These are phyloP conservation scores for Chelon labrosus DNA, from an alignment of 2,797 vertebrate species.

Conservation along the genomic window DNA sequence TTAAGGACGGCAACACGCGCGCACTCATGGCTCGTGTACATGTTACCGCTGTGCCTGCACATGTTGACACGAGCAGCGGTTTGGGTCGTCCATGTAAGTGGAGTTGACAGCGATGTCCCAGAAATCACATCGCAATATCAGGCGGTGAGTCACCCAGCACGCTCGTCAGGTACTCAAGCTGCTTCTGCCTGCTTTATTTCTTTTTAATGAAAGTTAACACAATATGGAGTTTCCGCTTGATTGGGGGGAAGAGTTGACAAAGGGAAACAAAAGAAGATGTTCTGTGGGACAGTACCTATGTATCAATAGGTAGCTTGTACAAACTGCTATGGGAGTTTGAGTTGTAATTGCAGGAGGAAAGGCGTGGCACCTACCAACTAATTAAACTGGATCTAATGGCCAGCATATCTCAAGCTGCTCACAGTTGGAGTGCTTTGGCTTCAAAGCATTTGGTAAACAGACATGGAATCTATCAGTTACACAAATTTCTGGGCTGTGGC, in stretches of 20 bases:
- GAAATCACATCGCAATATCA: neutral
- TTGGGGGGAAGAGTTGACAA: constrained; percentile 26
- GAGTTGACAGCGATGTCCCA: constrained; percentile 5
- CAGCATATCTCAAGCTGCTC: constrained; percentile 20
- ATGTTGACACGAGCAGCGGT: constrained; percentile 8
- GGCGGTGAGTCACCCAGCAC: constrained; percentile 15
- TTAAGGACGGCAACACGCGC: constrained; percentile 23
- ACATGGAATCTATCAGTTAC: neutral
- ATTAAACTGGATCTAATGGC: constrained; percentile 56
- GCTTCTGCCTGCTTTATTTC: constrained; percentile 32
- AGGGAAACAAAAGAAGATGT: constrained; percentile 26
- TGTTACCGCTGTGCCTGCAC: neutral
- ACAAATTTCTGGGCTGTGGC: neutral
- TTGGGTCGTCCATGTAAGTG: constrained; percentile 6
- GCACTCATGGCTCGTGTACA: neutral
- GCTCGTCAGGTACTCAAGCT: constrained; percentile 16
- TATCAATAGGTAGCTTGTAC: constrained; percentile 39
- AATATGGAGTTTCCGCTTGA: constrained; percentile 45
- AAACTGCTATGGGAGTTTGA: constrained; percentile 36
- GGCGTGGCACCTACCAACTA: constrained; percentile 36
- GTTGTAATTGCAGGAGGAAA: constrained; percentile 52
- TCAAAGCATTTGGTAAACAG: constrained; percentile 3
- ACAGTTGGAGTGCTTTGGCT: neutral
- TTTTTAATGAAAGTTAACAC: constrained; percentile 58
- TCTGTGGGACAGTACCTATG: neutral